Conservation (phyloP, 2,797 vertebrate species). For the Microtus californicus region DNA sequence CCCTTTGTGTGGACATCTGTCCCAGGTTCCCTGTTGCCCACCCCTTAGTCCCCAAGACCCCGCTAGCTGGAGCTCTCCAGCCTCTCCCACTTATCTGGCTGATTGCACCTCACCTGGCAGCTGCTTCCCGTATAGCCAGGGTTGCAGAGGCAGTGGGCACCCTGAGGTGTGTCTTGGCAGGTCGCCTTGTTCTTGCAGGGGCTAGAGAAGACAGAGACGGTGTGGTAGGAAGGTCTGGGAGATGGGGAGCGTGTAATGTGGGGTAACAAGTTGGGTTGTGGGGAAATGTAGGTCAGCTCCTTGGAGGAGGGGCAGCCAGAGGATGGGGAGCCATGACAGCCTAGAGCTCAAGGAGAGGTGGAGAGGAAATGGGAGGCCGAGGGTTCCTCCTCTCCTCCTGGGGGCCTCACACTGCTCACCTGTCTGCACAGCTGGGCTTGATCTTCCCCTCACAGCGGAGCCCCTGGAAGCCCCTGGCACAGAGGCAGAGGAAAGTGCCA, state of each 20-base stretch:
- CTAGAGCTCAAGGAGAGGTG: neutral
- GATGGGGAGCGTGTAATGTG: neutral
- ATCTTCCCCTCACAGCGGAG: conserved; percentile 90
- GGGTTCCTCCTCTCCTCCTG: conserved; percentile 80
- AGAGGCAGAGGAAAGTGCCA: conserved; percentile 90
- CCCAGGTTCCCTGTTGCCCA: neutral
- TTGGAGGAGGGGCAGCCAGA: neutral
- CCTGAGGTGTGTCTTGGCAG: conserved; percentile 81
- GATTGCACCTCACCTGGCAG: conserved; percentile 90
- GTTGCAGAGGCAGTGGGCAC: conserved; percentile 83
- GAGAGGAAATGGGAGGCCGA: conserved; percentile 80
- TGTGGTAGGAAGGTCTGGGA: neutral
- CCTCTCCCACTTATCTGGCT: neutral
- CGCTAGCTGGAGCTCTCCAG: neutral
- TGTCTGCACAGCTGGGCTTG: conserved; percentile 88
- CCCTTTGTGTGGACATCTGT: neutral
- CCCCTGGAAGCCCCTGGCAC: conserved; percentile 91
- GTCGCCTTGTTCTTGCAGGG: conserved; percentile 84
- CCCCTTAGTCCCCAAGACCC: too few relatives aligned
- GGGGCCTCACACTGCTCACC: conserved; percentile 87
- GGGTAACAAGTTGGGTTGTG: neutral
- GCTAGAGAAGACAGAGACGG: conserved; percentile 64
- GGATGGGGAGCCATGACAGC: neutral
- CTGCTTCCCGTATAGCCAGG: conserved; percentile 86
- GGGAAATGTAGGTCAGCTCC: neutral